A percentile compares a stretch with the other conserved stretches of the same genome.
phyloP scores from a whole-genome alignment of 2,888 invertebrate species.

The Lycaena phlaeas region DNA sequence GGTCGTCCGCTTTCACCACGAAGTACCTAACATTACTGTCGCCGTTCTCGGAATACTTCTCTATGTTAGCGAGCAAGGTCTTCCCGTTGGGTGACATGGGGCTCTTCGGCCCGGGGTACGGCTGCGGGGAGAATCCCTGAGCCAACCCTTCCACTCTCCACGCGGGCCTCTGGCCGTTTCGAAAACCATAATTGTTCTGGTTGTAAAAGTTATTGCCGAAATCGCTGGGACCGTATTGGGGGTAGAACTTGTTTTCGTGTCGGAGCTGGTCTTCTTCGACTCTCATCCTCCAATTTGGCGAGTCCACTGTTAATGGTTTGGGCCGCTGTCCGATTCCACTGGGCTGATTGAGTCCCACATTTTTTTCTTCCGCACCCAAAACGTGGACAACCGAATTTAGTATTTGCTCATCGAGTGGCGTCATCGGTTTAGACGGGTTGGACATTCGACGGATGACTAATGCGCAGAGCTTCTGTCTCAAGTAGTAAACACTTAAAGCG shows the following conservation, averaged over 20 bases:
- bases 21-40: constrained; percentile 58
- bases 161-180: constrained; percentile 35
- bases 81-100: constrained; percentile 52
- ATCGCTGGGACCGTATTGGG: constrained; percentile 35
- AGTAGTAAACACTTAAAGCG: constrained; percentile 76
- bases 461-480: constrained; percentile 82
- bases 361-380: constrained; percentile 80
- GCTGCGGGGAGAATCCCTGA: constrained; percentile 39
- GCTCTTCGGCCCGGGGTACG: constrained; percentile 37
- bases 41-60: constrained; percentile 40
- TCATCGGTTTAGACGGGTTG: constrained; percentile 70
- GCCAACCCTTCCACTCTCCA: constrained; percentile 32
- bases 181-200: constrained; percentile 32
- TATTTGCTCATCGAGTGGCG: constrained; percentile 77
- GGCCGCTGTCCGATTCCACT: constrained; percentile 84
- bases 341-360: constrained; percentile 79
- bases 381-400: constrained; percentile 77
- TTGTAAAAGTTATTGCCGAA: constrained; percentile 35
- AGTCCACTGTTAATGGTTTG: constrained; percentile 75
- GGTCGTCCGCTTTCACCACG: constrained; percentile 74
- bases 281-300: constrained; percentile 54
- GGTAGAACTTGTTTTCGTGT: constrained; percentile 33
- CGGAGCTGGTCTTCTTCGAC: constrained; percentile 38
- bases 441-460: constrained; percentile 76
- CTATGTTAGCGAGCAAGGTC: constrained; percentile 48